Evolutionary conservation across 2,888 invertebrate species (phyloP).

Genomic region (Cecidostiba fungosa): DNA sequence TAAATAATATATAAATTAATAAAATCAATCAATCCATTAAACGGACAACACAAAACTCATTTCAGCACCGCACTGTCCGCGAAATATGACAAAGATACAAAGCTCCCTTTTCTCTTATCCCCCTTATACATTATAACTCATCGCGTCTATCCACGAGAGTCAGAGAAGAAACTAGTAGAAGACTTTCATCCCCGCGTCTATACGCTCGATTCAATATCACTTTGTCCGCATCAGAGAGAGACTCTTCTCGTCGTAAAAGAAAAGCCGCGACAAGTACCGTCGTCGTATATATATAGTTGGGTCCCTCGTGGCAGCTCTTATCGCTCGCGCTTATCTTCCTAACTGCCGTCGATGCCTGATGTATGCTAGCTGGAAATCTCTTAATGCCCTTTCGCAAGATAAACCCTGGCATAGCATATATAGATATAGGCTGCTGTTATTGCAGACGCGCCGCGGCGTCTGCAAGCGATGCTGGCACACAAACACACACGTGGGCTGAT

Average conservation of each 20-base stretch:
- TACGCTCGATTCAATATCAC: slow-evolving; percentile 40
- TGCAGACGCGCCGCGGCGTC: not conserved
- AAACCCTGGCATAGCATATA: slow-evolving; percentile 4
- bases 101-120: slow-evolving; percentile 14
- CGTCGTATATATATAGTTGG: not conserved
- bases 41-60: not conserved
- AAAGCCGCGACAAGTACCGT: slow-evolving; percentile 39
- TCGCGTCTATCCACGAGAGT: not conserved
- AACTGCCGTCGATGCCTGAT: slow-evolving; percentile 47
- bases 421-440: not conserved
- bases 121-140: not conserved
- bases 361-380: slow-evolving; percentile 47
- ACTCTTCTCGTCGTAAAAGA: slow-evolving; percentile 32
- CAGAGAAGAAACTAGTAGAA: not conserved
- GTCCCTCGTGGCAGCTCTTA: not conserved
- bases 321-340: slow-evolving; percentile 47
- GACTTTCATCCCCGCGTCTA: not conserved
- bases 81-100: slow-evolving; percentile 5
- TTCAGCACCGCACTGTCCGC: not conserved
- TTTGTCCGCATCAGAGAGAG: slow-evolving; percentile 29
- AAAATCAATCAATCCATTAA: slow-evolving; percentile 1
- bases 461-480: not conserved
- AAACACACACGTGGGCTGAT: not conserved
- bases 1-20: not conserved
- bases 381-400: slow-evolving; percentile 60